Percentiles rank a stretch among this genome's conserved stretches.
Conservation (phyloP, 2,113 vertebrate species). For the Fukomys damarensis region DNA sequence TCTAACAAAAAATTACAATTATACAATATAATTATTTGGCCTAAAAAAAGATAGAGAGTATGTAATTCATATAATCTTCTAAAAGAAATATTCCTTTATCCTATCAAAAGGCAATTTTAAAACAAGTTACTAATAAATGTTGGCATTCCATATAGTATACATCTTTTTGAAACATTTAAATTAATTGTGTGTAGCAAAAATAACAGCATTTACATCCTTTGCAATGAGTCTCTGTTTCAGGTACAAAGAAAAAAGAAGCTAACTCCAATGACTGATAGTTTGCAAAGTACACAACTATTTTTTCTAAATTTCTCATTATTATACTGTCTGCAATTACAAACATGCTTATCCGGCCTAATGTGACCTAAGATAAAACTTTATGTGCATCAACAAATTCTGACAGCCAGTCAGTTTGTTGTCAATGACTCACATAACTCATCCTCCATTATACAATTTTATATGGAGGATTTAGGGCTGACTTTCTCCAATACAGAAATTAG, state of each 20-base stretch:
- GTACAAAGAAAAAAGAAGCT: neutral
- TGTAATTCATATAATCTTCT: conserved; percentile 77
- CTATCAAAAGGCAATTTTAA: conserved; percentile 80
- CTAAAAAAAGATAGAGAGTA: conserved; percentile 80
- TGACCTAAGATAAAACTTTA: neutral
- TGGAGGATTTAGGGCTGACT: neutral
- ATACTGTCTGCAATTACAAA: neutral
- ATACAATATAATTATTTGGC: conserved; percentile 84
- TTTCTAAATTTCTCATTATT: neutral
- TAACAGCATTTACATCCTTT: conserved; percentile 33
- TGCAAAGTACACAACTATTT: neutral
- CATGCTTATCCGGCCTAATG: neutral
- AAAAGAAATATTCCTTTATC: conserved; percentile 76
- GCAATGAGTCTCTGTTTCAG: conserved; percentile 47
- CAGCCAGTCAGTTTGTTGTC: neutral
- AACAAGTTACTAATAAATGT: conserved; percentile 64
- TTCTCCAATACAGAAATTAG: neutral
- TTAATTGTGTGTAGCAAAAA: conserved; percentile 33
- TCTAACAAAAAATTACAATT: conserved; percentile 78
- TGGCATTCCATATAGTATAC: conserved; percentile 53
- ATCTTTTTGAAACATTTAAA: conserved; percentile 64
- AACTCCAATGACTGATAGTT: conserved; percentile 44
- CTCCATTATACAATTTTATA: neutral
- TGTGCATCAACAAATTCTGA: neutral
- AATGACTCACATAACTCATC: neutral